Evolutionary conservation across 2,797 vertebrate species (phyloP).

Genomic region (Acipenser ruthenus): DNA sequence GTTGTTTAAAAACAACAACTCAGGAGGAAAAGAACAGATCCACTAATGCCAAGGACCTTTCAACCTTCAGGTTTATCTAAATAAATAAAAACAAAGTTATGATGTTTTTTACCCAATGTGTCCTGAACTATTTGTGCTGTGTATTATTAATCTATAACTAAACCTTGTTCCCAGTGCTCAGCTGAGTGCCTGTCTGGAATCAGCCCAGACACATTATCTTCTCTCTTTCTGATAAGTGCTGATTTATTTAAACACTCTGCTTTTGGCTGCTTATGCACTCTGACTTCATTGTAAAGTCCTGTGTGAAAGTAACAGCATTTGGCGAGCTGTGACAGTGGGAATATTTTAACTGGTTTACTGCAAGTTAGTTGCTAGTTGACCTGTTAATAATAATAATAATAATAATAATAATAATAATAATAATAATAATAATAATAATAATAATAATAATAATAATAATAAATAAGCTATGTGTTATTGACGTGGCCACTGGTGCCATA

Average conservation of each 20-base stretch:
- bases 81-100: constrained; percentile 38
- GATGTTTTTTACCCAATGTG: constrained; percentile 78
- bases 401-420: constrained; percentile 32
- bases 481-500: neutral
- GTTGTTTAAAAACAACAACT: constrained; percentile 36
- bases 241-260: constrained; percentile 71
- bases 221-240: constrained; percentile 64
- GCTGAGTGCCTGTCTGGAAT: constrained; percentile 55
- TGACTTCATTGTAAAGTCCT: constrained; percentile 73
- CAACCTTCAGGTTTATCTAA: constrained; percentile 38
- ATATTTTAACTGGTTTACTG: constrained; percentile 74
- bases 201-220: constrained; percentile 63
- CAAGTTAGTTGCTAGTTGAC: constrained; percentile 54
- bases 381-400: constrained; percentile 54
- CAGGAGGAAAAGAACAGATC: constrained; percentile 7
- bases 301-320: constrained; percentile 74
- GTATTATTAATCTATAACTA: constrained; percentile 95
- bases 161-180: constrained; percentile 70
- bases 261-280: constrained; percentile 58
- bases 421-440: too few relatives aligned
- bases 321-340: constrained; percentile 71
- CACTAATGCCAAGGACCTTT: constrained; percentile 39
- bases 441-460: constrained; percentile 45
- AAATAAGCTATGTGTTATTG: neutral
- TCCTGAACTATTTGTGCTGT: constrained; percentile 82